phyloP scores from a whole-genome alignment of 2,113 vertebrate genomes.

The Embiotoca jacksoni region DNA sequence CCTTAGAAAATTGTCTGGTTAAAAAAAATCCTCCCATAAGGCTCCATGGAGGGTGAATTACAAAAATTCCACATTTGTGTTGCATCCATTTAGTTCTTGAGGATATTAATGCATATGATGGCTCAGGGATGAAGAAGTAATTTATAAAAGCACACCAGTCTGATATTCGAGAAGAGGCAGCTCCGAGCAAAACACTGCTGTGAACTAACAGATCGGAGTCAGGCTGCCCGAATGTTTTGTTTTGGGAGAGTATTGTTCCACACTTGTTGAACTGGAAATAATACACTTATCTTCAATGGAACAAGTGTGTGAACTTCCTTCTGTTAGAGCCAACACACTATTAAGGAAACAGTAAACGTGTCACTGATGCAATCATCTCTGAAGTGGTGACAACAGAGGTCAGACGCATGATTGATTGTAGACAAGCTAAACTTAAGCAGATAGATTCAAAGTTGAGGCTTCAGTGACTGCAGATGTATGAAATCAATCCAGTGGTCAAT shows the following conservation, averaged over 20 bases:
- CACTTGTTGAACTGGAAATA: background rate
- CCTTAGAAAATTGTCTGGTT: too few species aligned
- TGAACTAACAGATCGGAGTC: slow-evolving; percentile 11
- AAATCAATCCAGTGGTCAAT: slow-evolving; percentile 7
- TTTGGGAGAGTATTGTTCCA: slow-evolving; percentile 15
- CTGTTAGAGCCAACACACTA: slow-evolving; percentile 6
- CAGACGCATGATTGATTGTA: background rate
- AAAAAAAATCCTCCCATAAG: background rate
- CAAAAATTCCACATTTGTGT: slow-evolving; percentile 6
- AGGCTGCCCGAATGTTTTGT: background rate
- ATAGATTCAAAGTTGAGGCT: slow-evolving; percentile 1
- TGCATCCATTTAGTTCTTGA: slow-evolving; percentile 12
- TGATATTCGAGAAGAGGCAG: slow-evolving; percentile 21
- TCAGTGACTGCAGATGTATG: background rate
- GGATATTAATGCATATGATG: slow-evolving; percentile 16
- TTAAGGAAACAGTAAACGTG: slow-evolving; percentile 1
- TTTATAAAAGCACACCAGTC: slow-evolving; percentile 32
- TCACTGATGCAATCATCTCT: background rate
- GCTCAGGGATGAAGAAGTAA: background rate
- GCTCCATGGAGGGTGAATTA: slow-evolving; percentile 1
- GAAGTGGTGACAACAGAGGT: slow-evolving; percentile 9
- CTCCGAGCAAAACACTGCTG: slow-evolving; percentile 6
- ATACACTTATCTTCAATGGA: slow-evolving; percentile 17
- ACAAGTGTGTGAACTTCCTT: slow-evolving; percentile 14
- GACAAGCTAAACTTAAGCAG: background rate